Evolutionary conservation across 1,140 invertebrate species (phyloP).

Genomic region (Eurosta solidaginis): DNA sequence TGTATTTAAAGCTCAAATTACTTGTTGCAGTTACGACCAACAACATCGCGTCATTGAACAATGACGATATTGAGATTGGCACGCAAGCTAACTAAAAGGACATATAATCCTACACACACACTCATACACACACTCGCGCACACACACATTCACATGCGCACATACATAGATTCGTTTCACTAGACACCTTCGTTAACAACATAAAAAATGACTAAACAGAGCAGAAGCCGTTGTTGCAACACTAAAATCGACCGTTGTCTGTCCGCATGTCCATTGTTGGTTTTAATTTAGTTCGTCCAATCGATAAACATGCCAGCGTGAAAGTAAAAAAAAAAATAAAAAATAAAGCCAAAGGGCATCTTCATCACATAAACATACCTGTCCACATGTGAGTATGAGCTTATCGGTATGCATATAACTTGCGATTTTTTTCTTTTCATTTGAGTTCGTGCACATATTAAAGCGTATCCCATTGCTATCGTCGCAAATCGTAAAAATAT

Average conservation of each 20-base stretch:
- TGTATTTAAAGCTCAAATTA: constrained; percentile 32
- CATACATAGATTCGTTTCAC: neutral
- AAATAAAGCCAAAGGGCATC: too few relatives aligned
- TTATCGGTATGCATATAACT: neutral
- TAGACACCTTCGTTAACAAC: neutral
- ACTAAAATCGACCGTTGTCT: neutral
- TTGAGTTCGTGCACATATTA: neutral
- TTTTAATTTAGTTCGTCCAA: constrained; percentile 14
- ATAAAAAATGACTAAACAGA: constrained; percentile 15
- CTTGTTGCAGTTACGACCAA: constrained; percentile 21
- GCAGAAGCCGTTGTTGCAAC: constrained; percentile 6
- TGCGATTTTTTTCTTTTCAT: too few relatives aligned
- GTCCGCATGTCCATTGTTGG: neutral
- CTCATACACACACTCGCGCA: neutral
- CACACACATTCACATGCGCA: neutral
- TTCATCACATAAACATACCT: neutral
- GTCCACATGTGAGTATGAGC: neutral
- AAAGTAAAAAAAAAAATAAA: neutral
- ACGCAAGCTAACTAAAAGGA: constrained; percentile 1
- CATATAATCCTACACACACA: neutral
- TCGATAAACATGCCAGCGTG: constrained; percentile 1
- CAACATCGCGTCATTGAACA: neutral
- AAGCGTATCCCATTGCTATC: constrained; percentile 5
- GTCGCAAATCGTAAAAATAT: constrained; percentile 20
- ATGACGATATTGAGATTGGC: neutral